phyloP scores from a whole-genome alignment of 1,140 invertebrate species.

The Aphelinus atriplicis region DNA sequence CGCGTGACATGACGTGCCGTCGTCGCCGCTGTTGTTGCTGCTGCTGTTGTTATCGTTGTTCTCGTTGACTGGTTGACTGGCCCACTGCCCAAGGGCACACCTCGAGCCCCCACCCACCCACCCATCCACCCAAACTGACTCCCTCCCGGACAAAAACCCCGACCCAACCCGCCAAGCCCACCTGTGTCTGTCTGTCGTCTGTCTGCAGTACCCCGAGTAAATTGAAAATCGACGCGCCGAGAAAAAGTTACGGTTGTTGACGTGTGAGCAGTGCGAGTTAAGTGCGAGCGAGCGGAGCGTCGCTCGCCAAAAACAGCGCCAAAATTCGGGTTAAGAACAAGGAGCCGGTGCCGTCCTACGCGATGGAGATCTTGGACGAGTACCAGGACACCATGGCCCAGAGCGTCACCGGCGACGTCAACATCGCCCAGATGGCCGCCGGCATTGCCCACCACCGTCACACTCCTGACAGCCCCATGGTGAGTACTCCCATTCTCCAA shows the following conservation, averaged over 20 bases:
- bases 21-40: too few relatives aligned
- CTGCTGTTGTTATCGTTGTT: too few relatives aligned
- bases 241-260: background rate
- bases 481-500: slow-evolving; percentile 42
- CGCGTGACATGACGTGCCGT: background rate
- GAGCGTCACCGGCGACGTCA: slow-evolving; percentile 50
- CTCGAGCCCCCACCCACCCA: too few relatives aligned
- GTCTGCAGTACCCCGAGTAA: too few relatives aligned
- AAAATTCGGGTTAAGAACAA: slow-evolving; percentile 93
- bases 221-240: too few relatives aligned
- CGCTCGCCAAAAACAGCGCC: slow-evolving; percentile 62
- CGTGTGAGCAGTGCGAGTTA: background rate
- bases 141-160: too few relatives aligned
- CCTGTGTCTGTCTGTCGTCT: too few relatives aligned
- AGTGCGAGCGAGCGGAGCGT: slow-evolving; percentile 35
- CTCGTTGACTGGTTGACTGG: too few relatives aligned
- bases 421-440: slow-evolving; percentile 46
- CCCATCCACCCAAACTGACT: too few relatives aligned
- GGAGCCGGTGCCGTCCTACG: slow-evolving; percentile 85
- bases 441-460: slow-evolving; percentile 53
- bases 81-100: too few relatives aligned
- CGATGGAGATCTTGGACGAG: slow-evolving; percentile 82
- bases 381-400: slow-evolving; percentile 71
- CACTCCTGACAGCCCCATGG: slow-evolving; percentile 56
- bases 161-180: too few relatives aligned